Evolutionary conservation across 2,797 vertebrate genomes (phyloP), one percentile per base, ranked within the genome.

Genomic region (Gymnopithys bicolor): DNA sequence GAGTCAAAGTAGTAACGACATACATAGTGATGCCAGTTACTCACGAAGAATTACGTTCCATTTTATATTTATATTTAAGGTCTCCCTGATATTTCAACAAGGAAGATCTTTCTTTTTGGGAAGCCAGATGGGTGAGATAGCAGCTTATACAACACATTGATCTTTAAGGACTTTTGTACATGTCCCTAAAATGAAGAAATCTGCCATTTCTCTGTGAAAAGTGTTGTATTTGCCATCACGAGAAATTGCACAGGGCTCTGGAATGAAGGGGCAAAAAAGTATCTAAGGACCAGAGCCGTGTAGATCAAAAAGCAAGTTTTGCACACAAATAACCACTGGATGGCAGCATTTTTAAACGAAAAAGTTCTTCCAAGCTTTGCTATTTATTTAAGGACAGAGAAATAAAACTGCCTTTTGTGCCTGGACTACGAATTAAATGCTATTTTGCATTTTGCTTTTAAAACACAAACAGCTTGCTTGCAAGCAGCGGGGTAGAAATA

Each of bases 291-390:
- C 9, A 14, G 18, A 51, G 15, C 28, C 2, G 33, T 10, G 53
- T 28, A n/a, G 37, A 33, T 39, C 9, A 27, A 53, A 92, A 43
- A 43, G 27, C 4, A 32, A 59, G 66, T 19, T 84, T 81, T 60
- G 91, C 70, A 83, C 90, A 84, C 2, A 19, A 91, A 73, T 13
- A 68, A 45, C 96, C 98, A 94, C 97, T 97, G 97, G 98, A 96
- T 98, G 98, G 98, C 98, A 98, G 97, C 95, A 97, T 97, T 96
- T 94, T 97, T 97, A 98, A 97, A 96, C 87, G 32, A 88, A 96
- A 97, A 88, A 79, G 16, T 63, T 86, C 39, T 55, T 55, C 52
- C 28, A 63, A 68, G n/a, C 59, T 51, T 80, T 13, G 49, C 51
- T 68, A 21, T 78, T 69, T 85, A 76, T 94, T 91, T 87, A 63